Percentiles rank a stretch among this genome's conserved stretches.
These are phyloP conservation scores for Xenops minutus DNA, from an alignment of 2,797 vertebrate genomes.

Conservation along the genomic window DNA sequence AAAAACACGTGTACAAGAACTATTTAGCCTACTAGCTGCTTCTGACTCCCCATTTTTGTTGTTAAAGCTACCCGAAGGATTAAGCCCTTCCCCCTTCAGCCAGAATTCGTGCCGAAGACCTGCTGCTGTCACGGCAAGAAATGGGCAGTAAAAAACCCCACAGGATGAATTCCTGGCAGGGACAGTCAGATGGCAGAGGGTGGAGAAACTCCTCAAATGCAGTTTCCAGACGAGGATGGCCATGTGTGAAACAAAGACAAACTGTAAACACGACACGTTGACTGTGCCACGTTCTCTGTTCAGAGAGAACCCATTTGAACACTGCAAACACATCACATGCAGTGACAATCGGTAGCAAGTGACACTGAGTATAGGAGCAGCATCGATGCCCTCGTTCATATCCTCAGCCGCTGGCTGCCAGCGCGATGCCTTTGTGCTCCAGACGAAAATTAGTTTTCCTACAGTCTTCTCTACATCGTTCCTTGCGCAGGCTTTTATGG, in stretches of 20 bases:
- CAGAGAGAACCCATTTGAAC: not conserved
- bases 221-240: not conserved
- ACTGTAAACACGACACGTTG: accelerated
- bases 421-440: not conserved
- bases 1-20: not conserved
- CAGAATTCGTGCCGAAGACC: not conserved
- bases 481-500: not conserved
- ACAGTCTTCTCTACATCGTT: not conserved
- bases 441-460: not conserved
- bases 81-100: not conserved
- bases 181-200: accelerated
- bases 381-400: not conserved
- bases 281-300: not conserved
- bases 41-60: not conserved
- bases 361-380: not conserved
- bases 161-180: not conserved
- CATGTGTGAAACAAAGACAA: not conserved
- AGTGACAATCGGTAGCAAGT: not conserved
- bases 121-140: not conserved
- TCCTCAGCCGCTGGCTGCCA: not conserved
- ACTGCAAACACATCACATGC: not conserved
- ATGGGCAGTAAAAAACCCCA: not conserved
- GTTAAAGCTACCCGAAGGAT: not conserved
- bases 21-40: not conserved
- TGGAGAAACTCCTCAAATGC: not conserved